Base-by-base conservation (phyloP, 2,797 vertebrate species). In the Fratercula arctica region DNA sequence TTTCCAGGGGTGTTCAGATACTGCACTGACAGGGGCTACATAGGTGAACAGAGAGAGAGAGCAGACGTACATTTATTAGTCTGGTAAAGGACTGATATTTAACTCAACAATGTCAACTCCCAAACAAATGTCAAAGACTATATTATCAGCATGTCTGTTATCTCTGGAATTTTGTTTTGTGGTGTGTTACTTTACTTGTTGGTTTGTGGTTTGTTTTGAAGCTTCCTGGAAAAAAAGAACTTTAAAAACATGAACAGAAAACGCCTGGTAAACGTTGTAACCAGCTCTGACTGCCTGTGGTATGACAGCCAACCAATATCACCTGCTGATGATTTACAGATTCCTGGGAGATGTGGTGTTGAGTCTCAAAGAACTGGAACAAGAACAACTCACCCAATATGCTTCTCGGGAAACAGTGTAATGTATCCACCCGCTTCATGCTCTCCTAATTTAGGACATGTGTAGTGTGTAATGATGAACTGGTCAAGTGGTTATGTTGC, bases 291-390 rank as follows among this genome's bases (percentile, higher is more conserved):
- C 77, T 87, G 56, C 85, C 78, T 1, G 0, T 79, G 45, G 20
- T 83, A 24, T 79, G 67, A 80, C 84, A 94, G 88, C 93, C 94
- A 96, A 77, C 64, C 90, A 81, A 51, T 61, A 90, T 95, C 82
- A 96, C 89, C 90, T 95, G 87, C 88, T 96, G 91, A 59, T 91
- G 84, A 96, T 87, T 96, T 96, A 93, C 82, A 96, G 95, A 95
- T 87, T 92, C 88, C 90, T 85, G 54, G 56, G 84, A 96, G 79
- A 88, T 82, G 72, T 64, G 78, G 56, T 95, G 80, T 88, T 86
- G 86, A 95, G 48, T 57, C 84, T 93, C 41, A 70, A 96, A 89
- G 69, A 91, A 93, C 85, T 90, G 85, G 83, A 95, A 89, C 28
- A 14, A 37, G 77, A 76, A 90, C 56, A 94, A 56, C 74, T 92